Percentiles rank a stretch among this genome's conserved stretches.
phyloP scores from a whole-genome alignment of 2,113 vertebrate species.

The Eira barbara region DNA sequence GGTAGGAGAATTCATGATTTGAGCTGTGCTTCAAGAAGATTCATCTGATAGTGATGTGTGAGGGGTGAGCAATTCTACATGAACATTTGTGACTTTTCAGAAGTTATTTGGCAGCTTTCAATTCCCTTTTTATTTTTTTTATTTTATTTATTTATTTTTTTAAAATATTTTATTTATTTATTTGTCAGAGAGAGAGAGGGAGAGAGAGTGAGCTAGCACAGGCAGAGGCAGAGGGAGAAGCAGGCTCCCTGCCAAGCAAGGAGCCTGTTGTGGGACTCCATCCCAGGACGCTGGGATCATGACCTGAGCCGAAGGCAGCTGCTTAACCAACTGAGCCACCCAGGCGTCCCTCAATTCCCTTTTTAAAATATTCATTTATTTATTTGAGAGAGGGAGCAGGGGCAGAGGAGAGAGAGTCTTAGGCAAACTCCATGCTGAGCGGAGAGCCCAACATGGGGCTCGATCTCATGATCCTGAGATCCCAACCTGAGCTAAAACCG shows the following conservation, averaged over 20 bases:
- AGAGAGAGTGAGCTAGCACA: no score
- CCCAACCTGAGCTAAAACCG: no score
- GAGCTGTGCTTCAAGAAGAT: neutral
- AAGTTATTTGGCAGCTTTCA: neutral
- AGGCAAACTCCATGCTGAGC: neutral
- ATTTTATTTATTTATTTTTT: no score
- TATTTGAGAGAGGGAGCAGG: neutral
- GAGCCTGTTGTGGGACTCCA: no score
- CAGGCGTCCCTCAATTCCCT: slow-evolving; percentile 29
- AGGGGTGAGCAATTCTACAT: neutral
- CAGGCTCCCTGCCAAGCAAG: no score
- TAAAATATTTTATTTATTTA: neutral
- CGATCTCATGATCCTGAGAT: no score
- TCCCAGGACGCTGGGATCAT: no score
- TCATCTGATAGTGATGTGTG: neutral
- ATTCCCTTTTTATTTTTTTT: neutral
- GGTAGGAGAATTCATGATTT: neutral
- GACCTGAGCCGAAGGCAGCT: no score
- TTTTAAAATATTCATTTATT: neutral
- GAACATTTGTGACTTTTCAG: slow-evolving; percentile 17
- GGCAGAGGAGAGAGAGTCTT: neutral
- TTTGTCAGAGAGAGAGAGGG: neutral
- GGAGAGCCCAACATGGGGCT: no score
- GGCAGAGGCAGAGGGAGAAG: no score
- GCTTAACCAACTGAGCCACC: no score